Conservation (phyloP, 2,113 vertebrate genomes). For the Hyperoodon ampullatus region DNA sequence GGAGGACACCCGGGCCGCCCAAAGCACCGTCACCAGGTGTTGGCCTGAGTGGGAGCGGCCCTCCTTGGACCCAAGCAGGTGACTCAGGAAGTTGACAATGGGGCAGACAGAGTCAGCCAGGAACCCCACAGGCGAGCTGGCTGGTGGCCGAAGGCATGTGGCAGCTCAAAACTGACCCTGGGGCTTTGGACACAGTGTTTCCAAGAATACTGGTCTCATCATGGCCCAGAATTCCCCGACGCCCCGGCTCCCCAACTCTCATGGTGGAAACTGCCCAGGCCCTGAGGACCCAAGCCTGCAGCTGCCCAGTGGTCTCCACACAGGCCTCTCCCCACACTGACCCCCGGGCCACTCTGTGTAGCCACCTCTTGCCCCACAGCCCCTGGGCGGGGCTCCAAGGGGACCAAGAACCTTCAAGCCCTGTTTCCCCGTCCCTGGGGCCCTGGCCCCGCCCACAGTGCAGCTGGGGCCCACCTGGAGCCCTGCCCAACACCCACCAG, state of each 20-base stretch:
- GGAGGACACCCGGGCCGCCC: rapidly evolving
- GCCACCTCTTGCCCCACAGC: neutral
- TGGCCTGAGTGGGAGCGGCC: neutral
- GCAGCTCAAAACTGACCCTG: neutral
- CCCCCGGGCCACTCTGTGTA: rapidly evolving
- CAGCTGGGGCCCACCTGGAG: neutral
- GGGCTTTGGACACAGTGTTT: neutral
- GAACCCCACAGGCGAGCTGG: neutral
- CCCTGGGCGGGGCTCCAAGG: rapidly evolving
- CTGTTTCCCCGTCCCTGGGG: rapidly evolving
- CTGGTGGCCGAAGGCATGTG: rapidly evolving
- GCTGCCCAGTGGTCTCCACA: neutral
- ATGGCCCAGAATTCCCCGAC: no score
- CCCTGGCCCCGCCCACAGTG: rapidly evolving
- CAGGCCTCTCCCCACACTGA: rapidly evolving
- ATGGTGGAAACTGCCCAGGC: neutral
- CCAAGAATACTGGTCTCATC: neutral
- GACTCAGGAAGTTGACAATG: neutral
- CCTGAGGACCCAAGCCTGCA: neutral
- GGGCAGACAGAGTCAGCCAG: rapidly evolving
- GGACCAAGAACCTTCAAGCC: neutral
- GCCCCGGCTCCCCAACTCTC: rapidly evolving
- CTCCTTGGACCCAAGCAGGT: neutral
- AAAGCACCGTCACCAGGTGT: neutral
- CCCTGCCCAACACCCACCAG: no score